Percentiles rank a stretch among this genome's conserved stretches.
Evolutionary conservation across 2,113 vertebrate species (phyloP).

Genomic region (Rhadina sibilatrix): DNA sequence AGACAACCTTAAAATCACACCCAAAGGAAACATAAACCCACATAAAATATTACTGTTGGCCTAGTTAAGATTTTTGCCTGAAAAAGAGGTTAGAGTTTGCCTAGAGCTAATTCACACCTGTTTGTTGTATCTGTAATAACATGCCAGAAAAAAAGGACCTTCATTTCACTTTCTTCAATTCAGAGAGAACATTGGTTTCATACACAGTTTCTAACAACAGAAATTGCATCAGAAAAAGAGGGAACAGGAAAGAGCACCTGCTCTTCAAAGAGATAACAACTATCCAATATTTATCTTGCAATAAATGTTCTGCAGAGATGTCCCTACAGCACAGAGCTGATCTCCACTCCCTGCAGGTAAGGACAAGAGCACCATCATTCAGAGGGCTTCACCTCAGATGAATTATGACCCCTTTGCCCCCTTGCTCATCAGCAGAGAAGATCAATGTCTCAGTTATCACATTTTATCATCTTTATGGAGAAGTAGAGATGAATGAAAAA

Average conservation of each 20-base stretch:
- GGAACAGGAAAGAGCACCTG: background rate
- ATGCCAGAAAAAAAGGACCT: background rate
- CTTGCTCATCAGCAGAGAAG: background rate
- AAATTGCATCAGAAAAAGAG: background rate
- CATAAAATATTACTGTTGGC: background rate
- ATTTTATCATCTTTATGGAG: background rate
- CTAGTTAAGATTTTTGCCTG: background rate
- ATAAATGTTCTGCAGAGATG: background rate
- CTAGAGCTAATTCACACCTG: background rate
- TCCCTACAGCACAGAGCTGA: background rate
- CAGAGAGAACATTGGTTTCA: background rate
- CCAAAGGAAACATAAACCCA: background rate
- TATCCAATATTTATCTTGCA: background rate
- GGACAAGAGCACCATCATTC: background rate
- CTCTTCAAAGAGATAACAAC: background rate
- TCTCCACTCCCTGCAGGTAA: background rate
- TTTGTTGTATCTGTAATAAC: background rate
- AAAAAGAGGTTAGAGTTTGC: constrained; percentile 2
- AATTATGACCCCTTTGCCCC: background rate
- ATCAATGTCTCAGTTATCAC: background rate
- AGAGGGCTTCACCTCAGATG: background rate
- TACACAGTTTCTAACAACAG: background rate
- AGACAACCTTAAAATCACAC: background rate
- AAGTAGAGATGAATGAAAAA: constrained; percentile 36
- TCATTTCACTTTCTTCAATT: background rate